Evolutionary conservation across 1,140 invertebrate genomes (phyloP).

Genomic region (Apis dorsata): DNA sequence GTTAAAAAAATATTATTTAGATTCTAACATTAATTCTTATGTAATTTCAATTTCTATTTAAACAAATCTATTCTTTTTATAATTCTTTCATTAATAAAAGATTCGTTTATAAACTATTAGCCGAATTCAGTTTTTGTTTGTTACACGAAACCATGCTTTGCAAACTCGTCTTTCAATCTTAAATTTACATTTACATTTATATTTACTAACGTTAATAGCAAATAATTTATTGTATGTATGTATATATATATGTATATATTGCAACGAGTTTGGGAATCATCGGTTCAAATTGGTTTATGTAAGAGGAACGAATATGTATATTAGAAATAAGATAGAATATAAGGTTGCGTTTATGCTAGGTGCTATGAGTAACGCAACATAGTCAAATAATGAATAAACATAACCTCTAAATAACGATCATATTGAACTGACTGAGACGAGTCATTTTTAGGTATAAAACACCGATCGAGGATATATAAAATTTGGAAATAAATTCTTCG

Average conservation of each 20-base stretch:
- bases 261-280: conserved; percentile 9
- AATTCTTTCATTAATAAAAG: background rate
- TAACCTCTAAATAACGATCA: conserved; percentile 5
- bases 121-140: background rate
- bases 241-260: background rate
- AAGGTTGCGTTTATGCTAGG: conserved; percentile 38
- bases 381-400: conserved; percentile 21
- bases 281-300: background rate
- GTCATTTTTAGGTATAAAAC: background rate
- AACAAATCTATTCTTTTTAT: background rate
- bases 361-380: conserved; percentile 17
- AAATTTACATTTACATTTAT: background rate
- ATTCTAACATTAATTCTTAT: too few species aligned
- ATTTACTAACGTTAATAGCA: background rate
- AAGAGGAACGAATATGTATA: background rate
- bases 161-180: background rate
- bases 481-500: background rate
- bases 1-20: too few species aligned
- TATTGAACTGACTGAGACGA: conserved; percentile 22
- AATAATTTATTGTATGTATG: background rate
- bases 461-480: background rate
- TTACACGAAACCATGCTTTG: background rate
- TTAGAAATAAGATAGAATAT: conserved; percentile 15
- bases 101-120: background rate
- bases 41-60: too few species aligned